phyloP scores from a whole-genome alignment of 2,888 invertebrate genomes.

The Tridacna crocea region DNA sequence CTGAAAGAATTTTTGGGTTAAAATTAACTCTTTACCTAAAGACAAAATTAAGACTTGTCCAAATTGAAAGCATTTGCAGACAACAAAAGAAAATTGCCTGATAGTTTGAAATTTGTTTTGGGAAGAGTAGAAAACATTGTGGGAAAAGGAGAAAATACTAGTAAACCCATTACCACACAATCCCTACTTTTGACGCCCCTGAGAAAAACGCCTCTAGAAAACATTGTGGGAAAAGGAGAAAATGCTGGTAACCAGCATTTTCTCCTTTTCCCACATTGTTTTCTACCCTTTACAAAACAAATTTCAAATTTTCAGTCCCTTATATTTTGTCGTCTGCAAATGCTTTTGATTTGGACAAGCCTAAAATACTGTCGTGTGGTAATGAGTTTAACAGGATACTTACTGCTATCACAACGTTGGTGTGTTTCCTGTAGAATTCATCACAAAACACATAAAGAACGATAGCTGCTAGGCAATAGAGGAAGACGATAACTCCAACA shows the following conservation, averaged over 20 bases:
- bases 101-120: no score
- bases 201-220: not conserved
- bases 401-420: slow-evolving; percentile 86
- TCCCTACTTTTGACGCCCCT: not conserved
- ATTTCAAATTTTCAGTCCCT: not conserved
- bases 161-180: not conserved
- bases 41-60: no score
- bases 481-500: slow-evolving; percentile 89
- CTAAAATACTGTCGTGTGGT: not conserved
- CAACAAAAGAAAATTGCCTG: no score
- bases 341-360: not conserved
- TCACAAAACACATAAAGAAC: slow-evolving; percentile 85
- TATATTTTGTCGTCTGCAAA: not conserved
- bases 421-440: slow-evolving; percentile 82
- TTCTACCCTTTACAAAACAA: not conserved
- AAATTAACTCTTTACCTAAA: no score
- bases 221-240: not conserved
- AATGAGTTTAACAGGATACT: slow-evolving; percentile 70
- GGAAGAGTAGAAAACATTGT: no score
- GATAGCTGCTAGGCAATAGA: slow-evolving; percentile 86
- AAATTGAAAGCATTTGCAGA: no score
- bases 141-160: no score
- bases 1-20: no score
- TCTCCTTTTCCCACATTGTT: not conserved
- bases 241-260: not conserved